phyloP scores from a whole-genome alignment of 1,140 invertebrate genomes.

The Cyclargus thomasi region DNA sequence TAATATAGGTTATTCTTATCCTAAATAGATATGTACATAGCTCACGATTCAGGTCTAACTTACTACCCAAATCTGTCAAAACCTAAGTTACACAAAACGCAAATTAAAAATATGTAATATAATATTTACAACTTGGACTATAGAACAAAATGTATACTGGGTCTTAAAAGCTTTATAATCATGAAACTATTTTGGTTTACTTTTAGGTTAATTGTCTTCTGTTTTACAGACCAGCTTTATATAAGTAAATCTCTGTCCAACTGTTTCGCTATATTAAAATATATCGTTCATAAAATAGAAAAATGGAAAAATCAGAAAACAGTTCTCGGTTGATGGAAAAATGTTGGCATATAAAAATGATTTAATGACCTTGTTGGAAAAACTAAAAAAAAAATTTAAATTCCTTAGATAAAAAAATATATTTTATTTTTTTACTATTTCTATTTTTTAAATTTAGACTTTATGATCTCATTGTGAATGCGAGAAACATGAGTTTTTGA shows the following conservation, averaged over 20 bases:
- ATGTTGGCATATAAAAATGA: background rate
- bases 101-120: conserved; percentile 66
- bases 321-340: background rate
- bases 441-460: too few species aligned
- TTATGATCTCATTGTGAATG: background rate
- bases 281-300: background rate
- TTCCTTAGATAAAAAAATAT: too few species aligned
- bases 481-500: conserved; percentile 11
- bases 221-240: background rate
- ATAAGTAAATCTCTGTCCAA: background rate
- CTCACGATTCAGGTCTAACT: conserved; percentile 68
- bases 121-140: conserved; percentile 71
- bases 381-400: background rate
- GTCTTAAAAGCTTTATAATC: conserved; percentile 18
- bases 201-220: conserved; percentile 2
- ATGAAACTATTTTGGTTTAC: conserved; percentile 12
- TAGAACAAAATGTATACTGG: conserved; percentile 31
- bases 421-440: too few species aligned
- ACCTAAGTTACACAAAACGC: conserved; percentile 58
- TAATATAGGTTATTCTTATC: conserved; percentile 36
- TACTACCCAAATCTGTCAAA: conserved; percentile 58
- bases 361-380: background rate
- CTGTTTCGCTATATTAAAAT: background rate
- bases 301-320: background rate
- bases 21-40: conserved; percentile 72